Conservation (phyloP, 2,797 vertebrate genomes). For the Epinephelus awoara region DNA sequence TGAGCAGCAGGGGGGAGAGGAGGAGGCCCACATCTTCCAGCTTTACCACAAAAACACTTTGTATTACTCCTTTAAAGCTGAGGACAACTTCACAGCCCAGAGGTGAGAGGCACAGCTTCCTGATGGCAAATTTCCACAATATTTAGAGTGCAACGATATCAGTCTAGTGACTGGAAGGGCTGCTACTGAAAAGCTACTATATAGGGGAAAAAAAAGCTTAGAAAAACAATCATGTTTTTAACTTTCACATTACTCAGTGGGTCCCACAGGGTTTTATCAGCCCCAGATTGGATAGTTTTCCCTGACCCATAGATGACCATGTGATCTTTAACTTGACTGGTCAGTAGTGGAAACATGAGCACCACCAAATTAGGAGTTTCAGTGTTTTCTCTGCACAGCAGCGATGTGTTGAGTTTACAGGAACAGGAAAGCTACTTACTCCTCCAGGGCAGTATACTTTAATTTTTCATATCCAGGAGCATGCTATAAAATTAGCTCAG, state of each 20-base stretch:
- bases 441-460: slow-evolving; percentile 7
- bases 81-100: slow-evolving; percentile 91
- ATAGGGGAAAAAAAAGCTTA: not conserved
- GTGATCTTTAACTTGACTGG: not conserved
- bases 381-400: not conserved
- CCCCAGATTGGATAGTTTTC: not conserved
- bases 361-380: not conserved
- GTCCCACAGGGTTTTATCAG: not conserved
- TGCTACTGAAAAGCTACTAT: not conserved
- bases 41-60: slow-evolving; percentile 98
- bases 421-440: not conserved
- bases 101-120: slow-evolving; percentile 84
- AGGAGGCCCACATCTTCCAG: slow-evolving; percentile 90
- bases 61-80: slow-evolving; percentile 95
- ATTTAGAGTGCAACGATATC: not conserved
- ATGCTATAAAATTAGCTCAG: not conserved
- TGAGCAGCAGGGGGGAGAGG: slow-evolving; percentile 86
- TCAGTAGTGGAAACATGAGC: slow-evolving; percentile 15
- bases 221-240: not conserved
- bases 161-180: not conserved
- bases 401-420: not conserved
- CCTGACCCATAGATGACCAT: not conserved
- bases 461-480: not conserved
- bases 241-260: not conserved
- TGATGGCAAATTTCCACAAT: not conserved